A percentile compares a stretch with the other conserved stretches of the same genome.
These are phyloP conservation scores for Pelagia noctiluca DNA, from an alignment of 30 jellyfish, hydroid and myxozoan genomes.

Conservation along the genomic window DNA sequence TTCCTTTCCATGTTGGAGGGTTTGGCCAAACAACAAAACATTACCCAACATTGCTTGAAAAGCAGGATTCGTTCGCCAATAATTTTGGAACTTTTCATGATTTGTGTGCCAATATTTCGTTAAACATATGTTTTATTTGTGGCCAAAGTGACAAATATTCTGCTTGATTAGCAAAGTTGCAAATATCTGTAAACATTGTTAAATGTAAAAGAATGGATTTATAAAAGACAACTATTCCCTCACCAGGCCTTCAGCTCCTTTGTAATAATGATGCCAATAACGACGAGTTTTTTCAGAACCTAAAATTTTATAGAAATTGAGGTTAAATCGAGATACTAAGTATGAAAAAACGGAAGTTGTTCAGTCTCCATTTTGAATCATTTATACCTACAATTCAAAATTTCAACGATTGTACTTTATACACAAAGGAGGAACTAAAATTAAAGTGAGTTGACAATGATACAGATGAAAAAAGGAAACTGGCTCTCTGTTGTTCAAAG, in stretches of 20 bases:
- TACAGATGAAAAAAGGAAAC: not conserved
- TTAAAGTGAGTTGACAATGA: not conserved
- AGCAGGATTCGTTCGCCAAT: too few relatives aligned
- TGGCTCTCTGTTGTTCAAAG: too few relatives aligned
- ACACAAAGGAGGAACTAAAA: not conserved
- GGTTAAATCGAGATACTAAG: not conserved
- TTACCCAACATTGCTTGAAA: too few relatives aligned
- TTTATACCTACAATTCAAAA: not conserved
- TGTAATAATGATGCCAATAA: constrained; percentile 74
- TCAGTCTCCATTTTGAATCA: not conserved
- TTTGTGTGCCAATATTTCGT: too few relatives aligned
- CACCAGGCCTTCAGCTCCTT: constrained; percentile 72
- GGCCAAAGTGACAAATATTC: not conserved
- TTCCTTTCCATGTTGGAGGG: too few relatives aligned
- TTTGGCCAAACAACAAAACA: too few relatives aligned
- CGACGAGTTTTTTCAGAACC: constrained; percentile 74
- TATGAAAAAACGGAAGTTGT: not conserved
- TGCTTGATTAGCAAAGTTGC: not conserved
- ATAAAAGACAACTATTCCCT: not conserved
- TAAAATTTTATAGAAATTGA: not conserved
- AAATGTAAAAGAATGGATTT: not conserved
- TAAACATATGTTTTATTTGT: too few relatives aligned
- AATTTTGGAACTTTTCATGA: too few relatives aligned
- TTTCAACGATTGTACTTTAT: not conserved
- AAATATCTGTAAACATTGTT: too few relatives aligned